A percentile compares a stretch with the other conserved stretches of the same genome.
Evolutionary conservation across 1,140 invertebrate genomes (phyloP).

Genomic region (Hylaeus anthracinus): DNA sequence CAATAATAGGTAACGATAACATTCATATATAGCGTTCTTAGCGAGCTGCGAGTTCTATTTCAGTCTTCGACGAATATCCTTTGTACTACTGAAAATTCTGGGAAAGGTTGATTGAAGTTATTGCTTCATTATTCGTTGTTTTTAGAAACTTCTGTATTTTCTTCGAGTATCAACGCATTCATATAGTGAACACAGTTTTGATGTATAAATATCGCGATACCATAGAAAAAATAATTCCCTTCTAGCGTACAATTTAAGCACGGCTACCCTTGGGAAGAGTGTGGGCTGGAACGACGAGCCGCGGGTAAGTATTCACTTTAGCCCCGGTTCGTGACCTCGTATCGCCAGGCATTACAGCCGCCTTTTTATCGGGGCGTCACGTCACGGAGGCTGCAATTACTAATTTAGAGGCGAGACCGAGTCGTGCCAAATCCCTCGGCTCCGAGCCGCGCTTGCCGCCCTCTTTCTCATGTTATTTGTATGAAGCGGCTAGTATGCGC

Average conservation of each 20-base stretch:
- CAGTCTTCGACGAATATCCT: too few species aligned
- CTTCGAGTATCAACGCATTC: too few species aligned
- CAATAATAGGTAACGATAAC: too few species aligned
- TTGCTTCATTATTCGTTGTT: too few species aligned
- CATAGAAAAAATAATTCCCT: too few species aligned
- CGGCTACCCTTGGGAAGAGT: background rate
- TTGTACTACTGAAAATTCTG: too few species aligned
- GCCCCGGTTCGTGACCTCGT: conserved; percentile 71
- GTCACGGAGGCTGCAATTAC: conserved; percentile 79
- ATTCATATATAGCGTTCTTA: too few species aligned
- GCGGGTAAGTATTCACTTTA: conserved; percentile 72
- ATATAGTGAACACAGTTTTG: too few species aligned
- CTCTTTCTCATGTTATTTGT: conserved; percentile 72
- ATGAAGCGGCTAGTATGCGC: conserved; percentile 32
- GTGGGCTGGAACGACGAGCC: conserved; percentile 55
- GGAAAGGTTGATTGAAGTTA: too few species aligned
- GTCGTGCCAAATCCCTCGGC: conserved; percentile 75
- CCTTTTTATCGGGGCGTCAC: conserved; percentile 72
- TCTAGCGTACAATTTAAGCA: too few species aligned
- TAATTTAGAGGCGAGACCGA: conserved; percentile 79
- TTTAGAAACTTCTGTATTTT: too few species aligned
- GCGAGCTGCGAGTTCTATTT: background rate
- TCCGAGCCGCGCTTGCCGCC: conserved; percentile 62
- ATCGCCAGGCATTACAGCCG: conserved; percentile 67
- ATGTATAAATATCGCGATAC: too few species aligned